Percentiles rank a stretch among this genome's conserved stretches.
Conservation (phyloP, 2,113 vertebrate genomes). For the Pachypanchax playfairii region DNA sequence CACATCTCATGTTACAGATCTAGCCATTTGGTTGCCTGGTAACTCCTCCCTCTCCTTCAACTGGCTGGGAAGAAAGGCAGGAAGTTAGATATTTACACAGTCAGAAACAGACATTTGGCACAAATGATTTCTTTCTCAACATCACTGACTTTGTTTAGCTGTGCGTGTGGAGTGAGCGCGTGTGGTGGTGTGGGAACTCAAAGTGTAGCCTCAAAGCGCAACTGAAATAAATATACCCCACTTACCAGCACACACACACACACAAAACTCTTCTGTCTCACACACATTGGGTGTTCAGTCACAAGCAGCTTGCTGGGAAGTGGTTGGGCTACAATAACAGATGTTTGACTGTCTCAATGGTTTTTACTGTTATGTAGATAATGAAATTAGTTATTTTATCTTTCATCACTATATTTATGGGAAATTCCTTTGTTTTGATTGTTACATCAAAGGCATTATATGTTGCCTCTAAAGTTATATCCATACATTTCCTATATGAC, state of each 20-base stretch:
- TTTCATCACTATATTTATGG: too few species aligned
- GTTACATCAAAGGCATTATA: too few species aligned
- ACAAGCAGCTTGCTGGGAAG: slow-evolving; percentile 51
- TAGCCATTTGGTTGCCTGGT: slow-evolving; percentile 36
- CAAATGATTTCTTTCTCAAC: slow-evolving; percentile 43
- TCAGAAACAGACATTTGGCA: slow-evolving; percentile 48
- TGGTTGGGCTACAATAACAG: slow-evolving; percentile 63
- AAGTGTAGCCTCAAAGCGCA: slow-evolving; percentile 63
- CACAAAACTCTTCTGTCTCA: slow-evolving; percentile 46
- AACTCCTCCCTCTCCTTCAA: slow-evolving; percentile 41
- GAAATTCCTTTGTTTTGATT: too few species aligned
- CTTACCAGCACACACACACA: slow-evolving; percentile 30
- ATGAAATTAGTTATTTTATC: too few species aligned
- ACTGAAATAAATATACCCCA: slow-evolving; percentile 60
- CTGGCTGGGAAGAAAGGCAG: slow-evolving; percentile 53
- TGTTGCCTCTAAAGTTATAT: too few species aligned
- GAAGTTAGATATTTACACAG: slow-evolving; percentile 59
- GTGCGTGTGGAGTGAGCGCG: slow-evolving; percentile 27
- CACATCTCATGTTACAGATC: slow-evolving; percentile 19
- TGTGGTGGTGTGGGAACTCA: slow-evolving; percentile 69
- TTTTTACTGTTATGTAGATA: slow-evolving; percentile 52
- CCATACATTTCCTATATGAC: too few species aligned
- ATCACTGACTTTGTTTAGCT: slow-evolving; percentile 54
- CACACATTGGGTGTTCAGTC: slow-evolving; percentile 51
- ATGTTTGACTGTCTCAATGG: slow-evolving; percentile 53